A percentile compares a stretch with the other conserved stretches of the same genome.
phyloP scores from a whole-genome alignment of 1,140 invertebrate genomes.

The Apis laboriosa region DNA sequence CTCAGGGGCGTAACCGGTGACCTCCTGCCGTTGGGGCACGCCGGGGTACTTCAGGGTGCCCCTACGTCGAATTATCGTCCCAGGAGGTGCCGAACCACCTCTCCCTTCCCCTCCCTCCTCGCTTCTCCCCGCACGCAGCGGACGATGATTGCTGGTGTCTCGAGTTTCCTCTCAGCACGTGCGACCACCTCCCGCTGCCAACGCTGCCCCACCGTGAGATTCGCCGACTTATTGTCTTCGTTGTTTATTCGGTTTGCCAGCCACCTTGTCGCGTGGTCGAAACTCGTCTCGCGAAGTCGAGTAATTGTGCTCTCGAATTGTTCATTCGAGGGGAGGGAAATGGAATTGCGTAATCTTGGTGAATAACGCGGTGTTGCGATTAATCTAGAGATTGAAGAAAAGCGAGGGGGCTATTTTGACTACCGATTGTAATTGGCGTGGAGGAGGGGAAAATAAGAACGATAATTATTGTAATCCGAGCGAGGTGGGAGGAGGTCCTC shows the following conservation, averaged over 20 bases:
- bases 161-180: constrained; percentile 76
- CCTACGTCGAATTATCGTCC: constrained; percentile 71
- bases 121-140: constrained; percentile 20
- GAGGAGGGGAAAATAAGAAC: constrained; percentile 69
- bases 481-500: constrained; percentile 72
- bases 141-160: constrained; percentile 76
- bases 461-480: constrained; percentile 77
- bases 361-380: constrained; percentile 37
- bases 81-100: constrained; percentile 55
- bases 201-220: constrained; percentile 30
- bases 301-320: constrained; percentile 13
- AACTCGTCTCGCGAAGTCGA: constrained; percentile 51
- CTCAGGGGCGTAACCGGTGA: constrained; percentile 76
- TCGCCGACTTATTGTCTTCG: constrained; percentile 57
- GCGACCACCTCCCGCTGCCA: constrained; percentile 56
- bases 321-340: constrained; percentile 4
- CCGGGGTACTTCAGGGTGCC: constrained; percentile 69
- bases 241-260: constrained; percentile 63
- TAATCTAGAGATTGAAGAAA: constrained; percentile 71
- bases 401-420: constrained; percentile 61
- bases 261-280: not conserved
- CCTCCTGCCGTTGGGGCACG: constrained; percentile 70
- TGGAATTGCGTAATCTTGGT: not conserved
- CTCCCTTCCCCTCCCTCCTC: constrained; percentile 2
- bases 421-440: constrained; percentile 61